Base-by-base conservation (phyloP, 2,888 invertebrate species). In the Mellilla xanthometata region DNA sequence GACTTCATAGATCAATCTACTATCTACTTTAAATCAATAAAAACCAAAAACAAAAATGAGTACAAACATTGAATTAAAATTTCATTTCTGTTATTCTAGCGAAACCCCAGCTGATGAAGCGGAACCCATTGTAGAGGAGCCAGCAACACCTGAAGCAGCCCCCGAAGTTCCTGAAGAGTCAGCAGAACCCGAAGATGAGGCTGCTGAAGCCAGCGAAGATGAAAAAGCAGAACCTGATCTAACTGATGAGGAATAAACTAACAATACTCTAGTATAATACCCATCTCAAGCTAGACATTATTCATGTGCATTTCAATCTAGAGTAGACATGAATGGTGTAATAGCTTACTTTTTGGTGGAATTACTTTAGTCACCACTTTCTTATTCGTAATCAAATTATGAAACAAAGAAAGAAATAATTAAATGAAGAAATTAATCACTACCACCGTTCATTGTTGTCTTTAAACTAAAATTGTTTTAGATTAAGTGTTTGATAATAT, bases 201-300 rank as follows among this genome's bases (percentile, higher is more conserved):
- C 69, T 19, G 76, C 68, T 12, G 90, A 90, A 43, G 76, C 70
- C 57, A 88, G 88, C 55, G 89, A 88, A 55, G 87, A 88, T 49
- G 90, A 90, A 56, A 73, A 80, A 66, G 90, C 84, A 6, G 90
- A 88, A 62, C 90, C 86, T 6, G 90, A 90, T 58, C 81, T 89
- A 49, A 90, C 87, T n/a, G 90, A 89, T 48, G 90, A 89, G 63
- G 90, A 90, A 81, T 89, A 87, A 79, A 52, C 43, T 46, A 31
- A 44, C 11, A 40, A 24, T 24, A n/a, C 7, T 7, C 24, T 32
- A 26, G 30, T 33, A 12, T 24, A 39, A 32, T 24, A 28, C 30
- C 41, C 41, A 24, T 42, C 40, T 48, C 3, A 31, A 58, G 76
- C 80, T 83, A 80, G 65, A 68, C 64, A 58, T 74, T 56, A 69